These are phyloP conservation scores for Atta cephalotes DNA, from an alignment of 1,140 invertebrate species.

Conservation along the genomic window DNA sequence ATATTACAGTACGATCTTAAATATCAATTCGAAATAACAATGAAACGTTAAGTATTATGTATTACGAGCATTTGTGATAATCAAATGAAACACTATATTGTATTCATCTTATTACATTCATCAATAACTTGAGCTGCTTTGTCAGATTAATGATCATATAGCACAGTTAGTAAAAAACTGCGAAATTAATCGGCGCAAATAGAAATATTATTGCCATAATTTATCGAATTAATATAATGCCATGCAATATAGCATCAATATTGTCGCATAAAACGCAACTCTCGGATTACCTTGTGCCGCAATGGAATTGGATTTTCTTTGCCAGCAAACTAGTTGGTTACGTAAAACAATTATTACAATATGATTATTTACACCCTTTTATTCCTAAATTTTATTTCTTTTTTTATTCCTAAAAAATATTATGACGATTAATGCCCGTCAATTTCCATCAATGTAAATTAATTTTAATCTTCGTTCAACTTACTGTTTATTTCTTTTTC, in stretches of 20 bases:
- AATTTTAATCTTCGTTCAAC: too few relatives aligned
- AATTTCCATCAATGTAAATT: too few relatives aligned
- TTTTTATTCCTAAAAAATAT: not conserved
- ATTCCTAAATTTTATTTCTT: not conserved
- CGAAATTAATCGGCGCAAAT: constrained; percentile 48
- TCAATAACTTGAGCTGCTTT: constrained; percentile 35
- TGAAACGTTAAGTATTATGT: too few relatives aligned
- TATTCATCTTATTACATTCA: not conserved
- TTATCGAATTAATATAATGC: constrained; percentile 22
- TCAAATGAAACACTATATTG: constrained; percentile 27
- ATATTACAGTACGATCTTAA: not conserved
- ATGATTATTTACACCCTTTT: constrained; percentile 12
- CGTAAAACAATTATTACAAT: not conserved
- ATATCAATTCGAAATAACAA: not conserved
- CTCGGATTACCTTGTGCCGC: not conserved
- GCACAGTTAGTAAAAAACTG: not conserved
- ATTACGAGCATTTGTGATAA: constrained; percentile 33
- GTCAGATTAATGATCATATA: not conserved
- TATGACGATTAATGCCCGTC: not conserved
- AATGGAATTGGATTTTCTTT: not conserved
- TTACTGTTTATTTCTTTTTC: too few relatives aligned
- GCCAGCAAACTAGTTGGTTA: not conserved
- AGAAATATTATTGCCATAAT: constrained; percentile 27
- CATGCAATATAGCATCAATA: constrained; percentile 15
- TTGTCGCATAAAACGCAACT: not conserved